Conservation (phyloP, 2,888 invertebrate genomes). For the Adineta ricciae region DNA sequence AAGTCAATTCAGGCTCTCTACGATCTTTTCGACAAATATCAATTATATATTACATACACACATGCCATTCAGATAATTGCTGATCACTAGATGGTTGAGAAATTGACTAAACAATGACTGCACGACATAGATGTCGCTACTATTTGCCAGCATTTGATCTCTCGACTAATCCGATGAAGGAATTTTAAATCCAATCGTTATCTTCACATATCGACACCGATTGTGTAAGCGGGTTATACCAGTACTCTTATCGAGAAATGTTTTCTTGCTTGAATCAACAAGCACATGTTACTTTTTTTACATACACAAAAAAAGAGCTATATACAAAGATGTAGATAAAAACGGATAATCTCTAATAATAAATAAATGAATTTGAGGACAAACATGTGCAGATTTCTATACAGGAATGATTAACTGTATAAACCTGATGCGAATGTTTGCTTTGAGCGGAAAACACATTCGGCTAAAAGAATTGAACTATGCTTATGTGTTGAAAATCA, state of each 20-base stretch:
- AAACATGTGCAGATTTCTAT: background rate
- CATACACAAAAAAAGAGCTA: background rate
- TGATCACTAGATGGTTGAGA: background rate
- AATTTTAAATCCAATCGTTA: too few relatives aligned
- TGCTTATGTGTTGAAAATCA: background rate
- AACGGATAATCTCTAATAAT: background rate
- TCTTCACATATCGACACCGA: background rate
- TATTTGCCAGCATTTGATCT: too few relatives aligned
- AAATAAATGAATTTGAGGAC: background rate
- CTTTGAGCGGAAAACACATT: background rate
- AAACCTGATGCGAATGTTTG: background rate
- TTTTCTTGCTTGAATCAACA: background rate
- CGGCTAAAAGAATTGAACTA: background rate
- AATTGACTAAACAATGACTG: background rate
- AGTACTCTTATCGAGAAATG: background rate
- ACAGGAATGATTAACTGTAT: background rate
- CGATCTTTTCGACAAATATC: background rate
- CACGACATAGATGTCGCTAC: background rate
- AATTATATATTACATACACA: background rate
- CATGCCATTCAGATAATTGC: background rate
- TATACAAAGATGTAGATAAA: background rate
- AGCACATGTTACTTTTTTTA: background rate
- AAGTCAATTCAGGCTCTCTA: background rate
- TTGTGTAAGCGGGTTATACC: background rate
- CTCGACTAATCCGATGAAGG: too few relatives aligned